Percentiles rank a stretch among this genome's conserved stretches.
Evolutionary conservation across 2,888 invertebrate genomes (phyloP).

Genomic region (Leucophenga montana): DNA sequence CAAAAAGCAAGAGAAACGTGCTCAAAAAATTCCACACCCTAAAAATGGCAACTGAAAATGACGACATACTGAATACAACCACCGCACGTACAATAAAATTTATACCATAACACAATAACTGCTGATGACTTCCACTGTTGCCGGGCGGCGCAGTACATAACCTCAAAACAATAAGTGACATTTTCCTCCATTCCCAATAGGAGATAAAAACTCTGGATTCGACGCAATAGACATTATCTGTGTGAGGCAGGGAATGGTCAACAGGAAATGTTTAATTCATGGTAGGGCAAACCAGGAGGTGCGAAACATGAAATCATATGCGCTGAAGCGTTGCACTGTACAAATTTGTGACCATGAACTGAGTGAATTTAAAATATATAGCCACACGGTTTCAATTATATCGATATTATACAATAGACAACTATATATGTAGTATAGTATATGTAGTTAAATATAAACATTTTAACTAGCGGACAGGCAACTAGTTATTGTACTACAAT

Average conservation of each 20-base stretch:
- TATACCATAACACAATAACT: not conserved
- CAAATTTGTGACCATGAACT: slow-evolving; percentile 9
- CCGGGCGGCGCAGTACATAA: slow-evolving; percentile 44
- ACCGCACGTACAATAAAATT: not conserved
- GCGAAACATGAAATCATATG: slow-evolving; percentile 21
- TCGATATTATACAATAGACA: not conserved
- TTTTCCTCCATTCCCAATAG: not conserved
- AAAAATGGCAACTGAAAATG: slow-evolving; percentile 1
- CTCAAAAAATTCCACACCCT: slow-evolving; percentile 23
- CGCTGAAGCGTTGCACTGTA: not conserved
- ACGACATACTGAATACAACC: slow-evolving; percentile 9
- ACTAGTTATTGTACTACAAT: not conserved
- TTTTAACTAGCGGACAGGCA: no score
- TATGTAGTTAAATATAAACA: no score
- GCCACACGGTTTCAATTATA: not conserved
- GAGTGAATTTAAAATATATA: not conserved
- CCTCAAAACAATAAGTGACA: slow-evolving; percentile 44
- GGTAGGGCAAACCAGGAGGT: slow-evolving; percentile 1
- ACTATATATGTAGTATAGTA: no score
- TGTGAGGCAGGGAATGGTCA: slow-evolving; percentile 55
- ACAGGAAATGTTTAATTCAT: not conserved
- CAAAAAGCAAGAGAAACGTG: slow-evolving; percentile 5
- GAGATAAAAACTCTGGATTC: slow-evolving; percentile 5
- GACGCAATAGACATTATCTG: slow-evolving; percentile 27
- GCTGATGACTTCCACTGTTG: slow-evolving; percentile 25